phyloP scores from a whole-genome alignment of 2,888 invertebrate species.

The Hyppa rectilinea region DNA sequence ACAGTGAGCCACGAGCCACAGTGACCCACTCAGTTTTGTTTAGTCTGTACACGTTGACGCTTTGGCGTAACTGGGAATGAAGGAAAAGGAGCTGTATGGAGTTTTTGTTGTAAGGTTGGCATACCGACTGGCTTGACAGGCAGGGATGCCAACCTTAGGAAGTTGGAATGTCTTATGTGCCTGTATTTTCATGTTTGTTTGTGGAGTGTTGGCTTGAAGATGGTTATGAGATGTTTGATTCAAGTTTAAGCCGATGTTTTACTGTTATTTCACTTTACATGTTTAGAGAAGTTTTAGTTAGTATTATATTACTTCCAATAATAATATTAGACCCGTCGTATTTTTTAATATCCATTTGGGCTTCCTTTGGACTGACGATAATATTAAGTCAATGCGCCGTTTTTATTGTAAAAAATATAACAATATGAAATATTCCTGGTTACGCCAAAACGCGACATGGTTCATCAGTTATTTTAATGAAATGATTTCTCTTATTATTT shows the following conservation, averaged over 20 bases:
- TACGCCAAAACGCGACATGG: conserved; percentile 46
- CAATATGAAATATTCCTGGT: conserved; percentile 38
- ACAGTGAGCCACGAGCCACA: conserved; percentile 86
- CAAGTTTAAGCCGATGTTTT: neutral
- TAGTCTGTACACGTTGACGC: conserved; percentile 35
- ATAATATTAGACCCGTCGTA: too few species aligned
- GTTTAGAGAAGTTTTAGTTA: conserved; percentile 2
- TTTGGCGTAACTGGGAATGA: conserved; percentile 57
- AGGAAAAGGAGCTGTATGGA: neutral
- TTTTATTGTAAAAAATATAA: neutral
- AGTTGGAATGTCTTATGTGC: conserved; percentile 33
- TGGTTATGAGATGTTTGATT: neutral
- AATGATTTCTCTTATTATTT: conserved; percentile 47
- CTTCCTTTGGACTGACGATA: conserved; percentile 33
- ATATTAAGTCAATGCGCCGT: conserved; percentile 7
- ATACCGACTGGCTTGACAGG: conserved; percentile 27
- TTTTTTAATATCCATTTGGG: conserved; percentile 36
- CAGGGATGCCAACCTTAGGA: conserved; percentile 18
- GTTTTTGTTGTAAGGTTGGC: conserved; percentile 34
- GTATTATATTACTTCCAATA: conserved; percentile 1
- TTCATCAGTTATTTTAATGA: conserved; percentile 32
- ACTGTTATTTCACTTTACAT: neutral
- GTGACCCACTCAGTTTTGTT: conserved; percentile 52
- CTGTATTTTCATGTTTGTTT: conserved; percentile 33
- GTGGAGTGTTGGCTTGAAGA: conserved; percentile 11